Evolutionary conservation across 2,888 invertebrate genomes (phyloP).

Genomic region (Augochlorella aurata): DNA sequence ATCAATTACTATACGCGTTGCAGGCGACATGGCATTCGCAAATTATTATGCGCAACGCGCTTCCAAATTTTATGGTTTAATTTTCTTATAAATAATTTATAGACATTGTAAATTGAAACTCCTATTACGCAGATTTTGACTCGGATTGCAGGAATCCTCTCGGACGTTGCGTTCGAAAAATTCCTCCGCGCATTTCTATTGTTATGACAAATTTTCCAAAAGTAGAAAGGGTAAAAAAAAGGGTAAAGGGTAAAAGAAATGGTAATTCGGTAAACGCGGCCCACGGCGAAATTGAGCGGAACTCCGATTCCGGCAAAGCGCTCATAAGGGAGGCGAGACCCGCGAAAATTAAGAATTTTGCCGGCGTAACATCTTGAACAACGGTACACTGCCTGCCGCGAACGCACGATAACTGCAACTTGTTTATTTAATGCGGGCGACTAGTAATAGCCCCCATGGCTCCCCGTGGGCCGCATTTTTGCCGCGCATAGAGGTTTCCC

Average conservation of each 20-base stretch:
- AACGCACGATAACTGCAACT: constrained; percentile 58
- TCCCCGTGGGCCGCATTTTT: constrained; percentile 39
- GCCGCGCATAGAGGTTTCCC: constrained; percentile 40
- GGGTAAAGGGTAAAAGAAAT: no score
- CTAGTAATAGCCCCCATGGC: constrained; percentile 56
- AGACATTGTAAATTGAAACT: no score
- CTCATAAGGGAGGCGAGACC: constrained; percentile 49
- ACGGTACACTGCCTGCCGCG: constrained; percentile 40
- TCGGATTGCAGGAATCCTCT: no score
- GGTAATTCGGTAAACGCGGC: constrained; percentile 27
- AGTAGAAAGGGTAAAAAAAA: not conserved
- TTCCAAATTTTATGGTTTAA: no score
- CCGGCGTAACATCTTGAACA: constrained; percentile 37
- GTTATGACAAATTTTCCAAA: not conserved
- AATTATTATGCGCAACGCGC: no score
- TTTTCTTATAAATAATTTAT: no score
- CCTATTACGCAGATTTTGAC: no score
- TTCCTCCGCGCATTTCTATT: no score
- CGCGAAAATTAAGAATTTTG: constrained; percentile 57
- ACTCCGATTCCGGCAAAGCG: constrained; percentile 51
- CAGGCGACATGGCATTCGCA: no score
- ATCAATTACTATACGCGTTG: no score
- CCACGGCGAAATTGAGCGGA: constrained; percentile 18
- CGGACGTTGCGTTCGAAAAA: not conserved
- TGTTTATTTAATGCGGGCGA: constrained; percentile 65